A percentile compares a stretch with the other conserved stretches of the same genome.
These are phyloP conservation scores for Paragorgia papillata DNA, from an alignment of 92 coral and sea anemone genomes.

Conservation along the genomic window DNA sequence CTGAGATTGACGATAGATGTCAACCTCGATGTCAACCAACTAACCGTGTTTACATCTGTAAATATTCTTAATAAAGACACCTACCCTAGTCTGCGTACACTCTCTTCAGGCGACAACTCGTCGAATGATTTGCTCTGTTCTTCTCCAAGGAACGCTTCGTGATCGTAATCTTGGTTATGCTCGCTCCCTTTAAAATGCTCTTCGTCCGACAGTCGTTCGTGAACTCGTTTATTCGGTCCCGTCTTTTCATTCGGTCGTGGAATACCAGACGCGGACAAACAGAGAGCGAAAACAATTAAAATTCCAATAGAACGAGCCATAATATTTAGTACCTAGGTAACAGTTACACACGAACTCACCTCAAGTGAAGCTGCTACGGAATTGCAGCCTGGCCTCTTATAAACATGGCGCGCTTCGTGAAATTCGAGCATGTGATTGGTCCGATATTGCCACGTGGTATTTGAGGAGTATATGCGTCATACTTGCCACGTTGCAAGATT, in stretches of 20 bases:
- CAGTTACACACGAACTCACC: background rate
- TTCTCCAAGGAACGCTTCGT: slow-evolving; percentile 92
- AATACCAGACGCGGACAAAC: slow-evolving; percentile 17
- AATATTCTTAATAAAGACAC: too few species aligned
- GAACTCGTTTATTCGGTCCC: slow-evolving; percentile 23
- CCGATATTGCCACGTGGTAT: slow-evolving; percentile 2
- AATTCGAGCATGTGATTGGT: slow-evolving; percentile 31
- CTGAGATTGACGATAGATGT: too few species aligned
- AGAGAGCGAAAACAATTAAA: background rate
- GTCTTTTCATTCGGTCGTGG: slow-evolving; percentile 28
- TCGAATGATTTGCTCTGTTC: slow-evolving; percentile 86
- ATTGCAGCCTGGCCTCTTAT: background rate
- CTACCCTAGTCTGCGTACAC: slow-evolving; percentile 82
- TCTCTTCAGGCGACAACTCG: slow-evolving; percentile 86
- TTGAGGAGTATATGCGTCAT: slow-evolving; percentile 12
- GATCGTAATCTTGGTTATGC: slow-evolving; percentile 87
- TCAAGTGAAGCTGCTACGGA: background rate
- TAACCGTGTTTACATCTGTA: too few species aligned
- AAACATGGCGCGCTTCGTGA: slow-evolving; percentile 2
- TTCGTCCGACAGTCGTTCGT: slow-evolving; percentile 72
- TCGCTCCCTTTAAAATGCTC: slow-evolving; percentile 73
- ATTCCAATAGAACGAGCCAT: background rate
- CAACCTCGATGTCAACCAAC: too few species aligned
- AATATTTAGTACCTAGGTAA: slow-evolving; percentile 1
- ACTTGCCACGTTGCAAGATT: slow-evolving; percentile 36